Evolutionary conservation across 2,888 invertebrate species (phyloP).

Genomic region (Dicyrtomina minuta): DNA sequence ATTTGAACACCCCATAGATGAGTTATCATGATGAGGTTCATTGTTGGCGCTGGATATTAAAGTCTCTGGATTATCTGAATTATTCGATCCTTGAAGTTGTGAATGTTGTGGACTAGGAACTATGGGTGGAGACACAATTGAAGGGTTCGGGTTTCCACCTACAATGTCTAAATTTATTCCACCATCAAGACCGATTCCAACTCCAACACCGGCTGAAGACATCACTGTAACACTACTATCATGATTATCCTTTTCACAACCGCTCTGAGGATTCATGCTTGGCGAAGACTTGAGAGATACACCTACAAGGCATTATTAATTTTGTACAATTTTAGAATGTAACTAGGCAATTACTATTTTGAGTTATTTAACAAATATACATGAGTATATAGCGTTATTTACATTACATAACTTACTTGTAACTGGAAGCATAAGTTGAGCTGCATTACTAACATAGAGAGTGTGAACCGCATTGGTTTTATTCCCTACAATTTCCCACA

Average conservation of each 20-base stretch:
- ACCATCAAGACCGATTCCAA: neutral
- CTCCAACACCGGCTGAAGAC: neutral
- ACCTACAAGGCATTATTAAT: too few species aligned
- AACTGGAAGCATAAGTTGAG: conserved; percentile 32
- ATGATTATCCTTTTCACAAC: conserved; percentile 10
- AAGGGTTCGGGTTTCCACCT: neutral
- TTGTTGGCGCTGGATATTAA: neutral
- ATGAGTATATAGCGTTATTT: too few species aligned
- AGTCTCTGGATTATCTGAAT: neutral
- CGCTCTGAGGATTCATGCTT: neutral
- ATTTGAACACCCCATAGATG: conserved; percentile 14
- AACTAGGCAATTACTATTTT: neutral
- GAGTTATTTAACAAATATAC: too few species aligned
- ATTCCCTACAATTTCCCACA: conserved; percentile 26
- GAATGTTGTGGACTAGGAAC: neutral
- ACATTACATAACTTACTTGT: conserved; percentile 23
- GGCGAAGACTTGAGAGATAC: conserved; percentile 10
- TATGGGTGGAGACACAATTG: neutral
- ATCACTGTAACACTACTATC: neutral
- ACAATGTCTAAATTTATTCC: neutral
- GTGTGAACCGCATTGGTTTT: conserved; percentile 24
- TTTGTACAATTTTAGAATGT: neutral
- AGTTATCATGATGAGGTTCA: conserved; percentile 7
- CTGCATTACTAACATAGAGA: conserved; percentile 13
- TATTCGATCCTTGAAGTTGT: neutral